Evolutionary conservation across 2,113 vertebrate species (phyloP).

Genomic region (Australoheros scitulus): DNA sequence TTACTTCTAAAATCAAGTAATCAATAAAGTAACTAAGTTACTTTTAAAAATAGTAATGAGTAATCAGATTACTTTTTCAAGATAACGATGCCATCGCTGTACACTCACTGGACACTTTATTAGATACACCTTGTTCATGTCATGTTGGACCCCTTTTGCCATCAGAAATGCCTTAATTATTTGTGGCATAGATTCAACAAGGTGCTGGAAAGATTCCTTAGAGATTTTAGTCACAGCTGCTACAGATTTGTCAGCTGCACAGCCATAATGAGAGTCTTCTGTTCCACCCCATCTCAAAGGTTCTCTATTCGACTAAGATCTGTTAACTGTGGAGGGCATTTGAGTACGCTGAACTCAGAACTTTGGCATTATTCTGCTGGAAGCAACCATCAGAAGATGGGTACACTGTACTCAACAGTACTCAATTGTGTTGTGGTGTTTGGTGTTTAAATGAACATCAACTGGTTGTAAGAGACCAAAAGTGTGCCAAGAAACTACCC

Average conservation of each 20-base stretch:
- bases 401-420: too few species aligned
- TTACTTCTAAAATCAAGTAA: too few species aligned
- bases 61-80: too few species aligned
- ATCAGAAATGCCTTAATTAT: background rate
- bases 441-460: background rate
- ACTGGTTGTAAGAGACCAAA: background rate
- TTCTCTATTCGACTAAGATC: background rate
- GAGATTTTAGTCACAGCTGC: background rate
- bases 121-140: fast-evolving
- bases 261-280: background rate
- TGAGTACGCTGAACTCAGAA: background rate
- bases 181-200: background rate
- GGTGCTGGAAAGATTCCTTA: background rate
- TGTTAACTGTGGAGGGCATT: background rate
- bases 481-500: background rate
- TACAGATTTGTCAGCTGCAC: background rate
- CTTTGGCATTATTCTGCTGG: background rate
- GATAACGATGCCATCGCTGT: background rate
- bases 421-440: too few species aligned
- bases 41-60: too few species aligned
- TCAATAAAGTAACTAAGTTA: too few species aligned
- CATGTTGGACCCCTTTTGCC: background rate
- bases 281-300: background rate
- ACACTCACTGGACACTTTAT: background rate
- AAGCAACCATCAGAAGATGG: background rate